Evolutionary conservation across 2,113 vertebrate species (phyloP).

Genomic region (Phaethornis superciliosus): DNA sequence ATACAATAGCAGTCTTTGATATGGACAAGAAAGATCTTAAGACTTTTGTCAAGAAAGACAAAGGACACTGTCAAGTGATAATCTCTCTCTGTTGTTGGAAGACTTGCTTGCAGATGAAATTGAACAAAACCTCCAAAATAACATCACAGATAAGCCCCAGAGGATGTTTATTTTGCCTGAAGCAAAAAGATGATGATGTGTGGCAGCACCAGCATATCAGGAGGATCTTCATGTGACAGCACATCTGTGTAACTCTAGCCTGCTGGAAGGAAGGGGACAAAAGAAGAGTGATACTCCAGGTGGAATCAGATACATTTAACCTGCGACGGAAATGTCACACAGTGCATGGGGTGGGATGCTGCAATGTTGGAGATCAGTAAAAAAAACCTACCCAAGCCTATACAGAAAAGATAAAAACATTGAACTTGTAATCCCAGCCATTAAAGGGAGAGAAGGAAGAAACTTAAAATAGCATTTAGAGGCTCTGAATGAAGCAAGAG

Average conservation of each 20-base stretch:
- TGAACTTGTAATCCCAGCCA: background rate
- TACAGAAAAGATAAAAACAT: constrained; percentile 26
- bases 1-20: background rate
- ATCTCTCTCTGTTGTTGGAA: background rate
- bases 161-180: constrained; percentile 49
- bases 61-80: background rate
- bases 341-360: background rate
- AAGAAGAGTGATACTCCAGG: constrained; percentile 6
- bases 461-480: background rate
- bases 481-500: background rate
- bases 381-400: constrained; percentile 33
- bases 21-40: background rate
- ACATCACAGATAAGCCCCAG: constrained; percentile 45
- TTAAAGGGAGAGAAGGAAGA: background rate
- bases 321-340: background rate
- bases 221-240: constrained; percentile 25
- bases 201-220: constrained; percentile 35
- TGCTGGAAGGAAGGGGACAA: constrained; percentile 27
- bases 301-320: constrained; percentile 28
- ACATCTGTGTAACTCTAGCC: constrained; percentile 54
- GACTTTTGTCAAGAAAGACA: constrained; percentile 20
- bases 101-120: background rate
- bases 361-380: background rate
- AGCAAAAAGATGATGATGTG: constrained; percentile 35
- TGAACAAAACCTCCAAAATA: constrained; percentile 21